Conservation (phyloP, 2,113 vertebrate genomes). For the Calyptommatus sinebrachiatus region DNA sequence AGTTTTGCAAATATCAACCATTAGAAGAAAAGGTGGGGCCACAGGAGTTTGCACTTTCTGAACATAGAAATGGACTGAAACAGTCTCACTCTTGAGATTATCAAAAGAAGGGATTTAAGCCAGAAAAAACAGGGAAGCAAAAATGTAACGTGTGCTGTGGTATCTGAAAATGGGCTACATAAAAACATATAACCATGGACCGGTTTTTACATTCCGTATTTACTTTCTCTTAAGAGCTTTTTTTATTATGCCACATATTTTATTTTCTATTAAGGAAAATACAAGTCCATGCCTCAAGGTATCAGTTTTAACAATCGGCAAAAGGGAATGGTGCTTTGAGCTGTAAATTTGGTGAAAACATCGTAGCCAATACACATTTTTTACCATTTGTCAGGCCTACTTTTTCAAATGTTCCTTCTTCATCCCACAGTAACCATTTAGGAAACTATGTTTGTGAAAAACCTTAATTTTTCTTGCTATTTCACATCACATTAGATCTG, state of each 20-base stretch:
- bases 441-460: not conserved
- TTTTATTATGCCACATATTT: not conserved
- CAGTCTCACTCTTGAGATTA: too few species aligned
- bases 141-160: not conserved
- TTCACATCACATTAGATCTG: not conserved
- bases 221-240: not conserved
- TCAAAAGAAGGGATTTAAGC: too few species aligned
- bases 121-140: too few species aligned
- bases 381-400: not conserved
- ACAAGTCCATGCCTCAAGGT: not conserved
- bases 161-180: not conserved
- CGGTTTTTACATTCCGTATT: not conserved
- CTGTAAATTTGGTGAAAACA: not conserved
- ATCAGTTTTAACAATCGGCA: not conserved
- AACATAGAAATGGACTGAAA: too few species aligned
- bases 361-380: too few species aligned
- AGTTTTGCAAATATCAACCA: too few species aligned
- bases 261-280: not conserved
- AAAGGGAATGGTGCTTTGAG: not conserved
- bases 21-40: too few species aligned
- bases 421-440: not conserved
- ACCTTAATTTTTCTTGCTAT: not conserved
- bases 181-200: too few species aligned
- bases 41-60: too few species aligned
- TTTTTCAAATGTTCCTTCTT: not conserved